Evolutionary conservation across 2,888 invertebrate genomes (phyloP).

Genomic region (Anthophora plumipes): DNA sequence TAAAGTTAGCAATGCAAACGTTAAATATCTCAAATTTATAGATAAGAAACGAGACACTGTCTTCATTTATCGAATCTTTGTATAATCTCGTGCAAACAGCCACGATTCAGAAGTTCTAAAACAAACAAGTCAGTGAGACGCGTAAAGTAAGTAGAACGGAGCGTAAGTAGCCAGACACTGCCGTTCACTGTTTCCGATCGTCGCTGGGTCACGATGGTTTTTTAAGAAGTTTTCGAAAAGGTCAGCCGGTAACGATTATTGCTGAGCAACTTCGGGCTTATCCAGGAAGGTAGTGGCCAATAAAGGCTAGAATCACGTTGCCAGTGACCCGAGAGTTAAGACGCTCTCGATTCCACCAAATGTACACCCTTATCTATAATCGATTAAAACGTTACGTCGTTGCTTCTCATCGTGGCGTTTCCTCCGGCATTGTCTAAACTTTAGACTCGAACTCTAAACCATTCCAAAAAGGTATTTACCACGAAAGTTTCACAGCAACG

Average conservation of each 20-base stretch:
- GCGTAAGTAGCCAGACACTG: neutral
- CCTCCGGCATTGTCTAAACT: neutral
- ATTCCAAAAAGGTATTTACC: neutral
- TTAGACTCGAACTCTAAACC: neutral
- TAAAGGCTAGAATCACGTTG: conserved; percentile 76
- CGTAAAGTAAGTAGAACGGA: neutral
- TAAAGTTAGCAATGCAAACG: neutral
- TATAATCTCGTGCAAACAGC: neutral
- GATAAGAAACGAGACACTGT: neutral
- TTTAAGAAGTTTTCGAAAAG: conserved; percentile 34
- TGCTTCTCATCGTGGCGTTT: neutral
- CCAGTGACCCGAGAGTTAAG: conserved; percentile 71
- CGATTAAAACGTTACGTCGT: conserved; percentile 75
- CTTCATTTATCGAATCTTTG: neutral
- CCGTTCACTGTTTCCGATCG: neutral
- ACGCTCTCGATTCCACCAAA: conserved; percentile 49
- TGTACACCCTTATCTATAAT: conserved; percentile 58
- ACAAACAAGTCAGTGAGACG: neutral
- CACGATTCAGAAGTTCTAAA: neutral
- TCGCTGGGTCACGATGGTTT: conserved; percentile 2
- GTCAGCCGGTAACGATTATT: conserved; percentile 77
- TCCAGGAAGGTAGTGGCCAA: conserved; percentile 77
- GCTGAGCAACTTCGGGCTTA: conserved; percentile 70
- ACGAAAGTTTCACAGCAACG: neutral
- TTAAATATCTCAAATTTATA: neutral